phyloP scores from a whole-genome alignment of 2,113 vertebrate genomes.

The Emydura subglobosa region DNA sequence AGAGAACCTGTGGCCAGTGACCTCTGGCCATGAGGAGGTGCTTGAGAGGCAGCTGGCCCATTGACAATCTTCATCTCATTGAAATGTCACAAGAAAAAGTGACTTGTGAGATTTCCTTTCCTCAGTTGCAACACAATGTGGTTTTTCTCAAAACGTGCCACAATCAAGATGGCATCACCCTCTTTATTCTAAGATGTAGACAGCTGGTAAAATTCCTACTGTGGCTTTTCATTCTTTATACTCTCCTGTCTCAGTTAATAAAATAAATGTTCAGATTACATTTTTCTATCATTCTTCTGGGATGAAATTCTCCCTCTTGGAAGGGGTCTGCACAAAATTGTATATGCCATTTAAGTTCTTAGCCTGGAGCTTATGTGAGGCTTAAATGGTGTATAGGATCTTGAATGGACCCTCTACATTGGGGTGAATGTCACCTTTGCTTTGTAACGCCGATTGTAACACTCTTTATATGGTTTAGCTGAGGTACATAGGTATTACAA shows the following conservation, averaged over 20 bases:
- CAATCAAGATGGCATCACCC: neutral
- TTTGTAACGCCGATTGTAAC: neutral
- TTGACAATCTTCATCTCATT: neutral
- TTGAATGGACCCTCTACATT: neutral
- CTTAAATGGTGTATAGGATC: neutral
- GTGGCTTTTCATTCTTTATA: neutral
- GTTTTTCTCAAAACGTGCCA: neutral
- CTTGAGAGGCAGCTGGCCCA: neutral
- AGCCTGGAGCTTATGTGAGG: neutral
- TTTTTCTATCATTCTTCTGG: neutral
- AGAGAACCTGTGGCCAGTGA: neutral
- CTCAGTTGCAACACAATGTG: neutral
- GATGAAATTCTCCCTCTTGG: neutral
- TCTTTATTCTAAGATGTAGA: neutral
- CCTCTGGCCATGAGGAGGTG: neutral
- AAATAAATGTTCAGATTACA: neutral
- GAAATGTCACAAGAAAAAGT: neutral
- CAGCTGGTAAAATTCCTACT: neutral
- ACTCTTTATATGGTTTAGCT: neutral
- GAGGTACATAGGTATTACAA: neutral
- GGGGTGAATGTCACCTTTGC: neutral
- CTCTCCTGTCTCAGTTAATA: neutral
- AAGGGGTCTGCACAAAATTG: neutral
- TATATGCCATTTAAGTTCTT: neutral
- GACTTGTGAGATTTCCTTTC: neutral